Percentiles rank a stretch among this genome's conserved stretches.
Evolutionary conservation across 2,888 invertebrate species (phyloP).

Genomic region (Pherbina coryleti): DNA sequence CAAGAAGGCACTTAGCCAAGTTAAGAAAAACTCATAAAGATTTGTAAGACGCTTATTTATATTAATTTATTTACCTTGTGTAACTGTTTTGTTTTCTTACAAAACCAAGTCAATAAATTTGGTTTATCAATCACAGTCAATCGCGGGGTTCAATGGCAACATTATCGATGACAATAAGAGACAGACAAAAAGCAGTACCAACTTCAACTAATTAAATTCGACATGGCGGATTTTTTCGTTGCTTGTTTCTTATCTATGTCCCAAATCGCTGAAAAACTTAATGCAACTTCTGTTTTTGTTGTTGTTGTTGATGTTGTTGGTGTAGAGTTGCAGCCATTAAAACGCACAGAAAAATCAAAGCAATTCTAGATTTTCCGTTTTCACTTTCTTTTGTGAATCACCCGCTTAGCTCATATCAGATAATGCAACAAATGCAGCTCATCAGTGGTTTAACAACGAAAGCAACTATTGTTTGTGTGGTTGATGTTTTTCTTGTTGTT

Average conservation of each 20-base stretch:
- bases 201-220: background rate
- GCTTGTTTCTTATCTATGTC: background rate
- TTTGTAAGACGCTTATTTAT: too few species aligned
- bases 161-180: background rate
- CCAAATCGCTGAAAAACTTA: background rate
- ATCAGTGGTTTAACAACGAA: too few species aligned
- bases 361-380: too few species aligned
- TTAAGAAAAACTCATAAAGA: too few species aligned
- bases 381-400: too few species aligned
- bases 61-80: too few species aligned
- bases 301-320: background rate
- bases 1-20: too few species aligned
- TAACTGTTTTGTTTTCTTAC: too few species aligned
- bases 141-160: constrained; percentile 18
- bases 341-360: too few species aligned
- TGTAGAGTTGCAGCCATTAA: background rate
- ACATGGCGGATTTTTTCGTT: background rate
- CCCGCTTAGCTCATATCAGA: too few species aligned
- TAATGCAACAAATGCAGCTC: too few species aligned
- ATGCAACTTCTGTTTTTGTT: background rate
- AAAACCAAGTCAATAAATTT: background rate
- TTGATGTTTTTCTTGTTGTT: background rate
- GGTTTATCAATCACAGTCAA: constrained; percentile 1
- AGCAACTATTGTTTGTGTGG: too few species aligned
- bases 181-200: background rate